Evolutionary conservation across 2,888 invertebrate genomes (phyloP).

Genomic region (Hyposoter dolosus): DNA sequence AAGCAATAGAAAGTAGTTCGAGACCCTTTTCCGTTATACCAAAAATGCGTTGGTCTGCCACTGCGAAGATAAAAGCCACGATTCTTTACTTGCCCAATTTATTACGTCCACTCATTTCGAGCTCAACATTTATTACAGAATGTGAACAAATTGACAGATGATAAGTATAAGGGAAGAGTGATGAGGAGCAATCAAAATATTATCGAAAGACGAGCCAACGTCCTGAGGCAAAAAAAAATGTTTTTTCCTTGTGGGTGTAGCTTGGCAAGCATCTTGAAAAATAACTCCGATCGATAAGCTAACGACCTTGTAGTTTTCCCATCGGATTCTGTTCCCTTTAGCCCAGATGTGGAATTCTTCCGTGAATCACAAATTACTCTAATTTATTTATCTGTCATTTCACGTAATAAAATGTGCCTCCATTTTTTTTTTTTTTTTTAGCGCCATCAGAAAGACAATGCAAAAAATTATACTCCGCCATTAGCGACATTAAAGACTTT

Average conservation of each 20-base stretch:
- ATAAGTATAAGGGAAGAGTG: slow-evolving; percentile 25
- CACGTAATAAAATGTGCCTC: not conserved
- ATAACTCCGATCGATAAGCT: not conserved
- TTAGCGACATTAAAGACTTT: not conserved
- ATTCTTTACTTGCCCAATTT: not conserved
- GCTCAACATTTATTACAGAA: slow-evolving; percentile 36
- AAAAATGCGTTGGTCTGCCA: not conserved
- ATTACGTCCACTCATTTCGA: slow-evolving; percentile 27
- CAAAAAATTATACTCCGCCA: not conserved
- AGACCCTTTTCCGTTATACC: not conserved
- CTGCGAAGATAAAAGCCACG: not conserved
- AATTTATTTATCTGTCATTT: not conserved
- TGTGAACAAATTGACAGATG: slow-evolving; percentile 25
- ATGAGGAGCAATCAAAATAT: slow-evolving; percentile 16
- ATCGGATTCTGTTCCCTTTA: not conserved
- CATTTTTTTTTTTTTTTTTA: not conserved
- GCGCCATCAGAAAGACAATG: not conserved
- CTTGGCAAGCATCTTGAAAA: not conserved
- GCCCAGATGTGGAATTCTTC: not conserved
- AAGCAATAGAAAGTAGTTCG: not conserved
- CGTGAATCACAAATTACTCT: not conserved
- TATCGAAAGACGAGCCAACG: not conserved
- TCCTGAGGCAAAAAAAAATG: not conserved
- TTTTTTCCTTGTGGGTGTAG: not conserved
- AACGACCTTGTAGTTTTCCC: not conserved